Base-by-base conservation (phyloP, 2,888 invertebrate species). In the Cephonodes hylas region DNA sequence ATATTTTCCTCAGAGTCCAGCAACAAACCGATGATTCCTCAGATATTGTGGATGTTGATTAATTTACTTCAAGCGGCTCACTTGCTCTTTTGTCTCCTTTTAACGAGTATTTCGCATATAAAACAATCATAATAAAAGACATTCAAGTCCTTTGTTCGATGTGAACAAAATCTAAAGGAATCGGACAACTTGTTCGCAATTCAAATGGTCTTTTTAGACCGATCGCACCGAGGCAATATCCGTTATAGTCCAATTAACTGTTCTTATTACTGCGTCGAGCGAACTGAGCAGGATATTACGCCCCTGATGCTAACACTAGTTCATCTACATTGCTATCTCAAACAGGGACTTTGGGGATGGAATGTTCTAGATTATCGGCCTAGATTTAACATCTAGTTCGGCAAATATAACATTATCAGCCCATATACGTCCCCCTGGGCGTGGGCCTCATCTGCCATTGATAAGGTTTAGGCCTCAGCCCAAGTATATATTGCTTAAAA, bases 271-370 rank as follows among this genome's bases (percentile, higher is more conserved):
- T 13, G 8, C 59, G 23, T 34, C 46, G 18, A n/a, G 45, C 34
- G 18, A 31, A 20, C 53, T 27, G 62, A 64, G 42, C 34, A 53
- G 53, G 53, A 53, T 53, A 53, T 53, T 53, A 53, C 53, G 53
- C 18, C 31, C 31, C 31, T 53, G 31, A 31, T 23, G 46, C 53
- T 53, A 53, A 18, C 10, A 18, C 18, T n/a, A n/a, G n/a, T 53
- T 10, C 3, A 18, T 53, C 18, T 27, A 27, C 31, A 31, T 31
- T 18, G 53, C 8, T 8, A 13, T 25, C 13, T 48, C n/a, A n/a
- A n/a, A n/a, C 38, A 38, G 38, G 10, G 13, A 5, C 13, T 38
- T 38, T 38, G n/a, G n/a, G n/a, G 7, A 25, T 13, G 6, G 48
- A 48, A 48, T 10, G n/a, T 53, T 53, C 48, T 27, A 46, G 45